phyloP scores from a whole-genome alignment of 2,797 vertebrate genomes.

The Loris lydekkerianus region DNA sequence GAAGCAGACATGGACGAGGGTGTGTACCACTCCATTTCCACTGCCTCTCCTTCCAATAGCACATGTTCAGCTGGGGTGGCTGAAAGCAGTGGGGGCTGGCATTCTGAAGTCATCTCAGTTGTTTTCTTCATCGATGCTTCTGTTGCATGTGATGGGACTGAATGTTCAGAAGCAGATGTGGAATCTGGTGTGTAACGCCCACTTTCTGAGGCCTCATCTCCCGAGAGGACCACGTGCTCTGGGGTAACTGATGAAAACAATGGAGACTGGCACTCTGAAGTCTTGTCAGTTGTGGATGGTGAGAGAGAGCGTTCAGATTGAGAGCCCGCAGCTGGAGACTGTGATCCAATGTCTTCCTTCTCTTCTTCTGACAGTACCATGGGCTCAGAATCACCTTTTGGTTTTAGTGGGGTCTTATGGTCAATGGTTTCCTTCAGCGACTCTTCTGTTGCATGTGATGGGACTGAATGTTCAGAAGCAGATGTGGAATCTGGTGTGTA shows the following conservation, averaged over 20 bases:
- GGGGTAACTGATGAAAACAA: constrained; percentile 6
- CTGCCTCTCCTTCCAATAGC: constrained; percentile 50
- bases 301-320: constrained; percentile 54
- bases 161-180: too few relatives aligned
- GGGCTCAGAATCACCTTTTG: constrained; percentile 51
- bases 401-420: neutral
- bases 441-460: neutral
- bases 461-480: constrained; percentile 49
- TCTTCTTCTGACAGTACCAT: constrained; percentile 60
- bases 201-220: constrained; percentile 8
- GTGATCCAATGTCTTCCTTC: constrained; percentile 53
- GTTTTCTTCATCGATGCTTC: neutral
- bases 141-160: too few relatives aligned
- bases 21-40: constrained; percentile 2
- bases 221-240: constrained; percentile 25
- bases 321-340: constrained; percentile 51
- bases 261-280: neutral
- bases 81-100: neutral
- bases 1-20: constrained; percentile 63
- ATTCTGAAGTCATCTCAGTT: constrained; percentile 55
- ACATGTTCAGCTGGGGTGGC: constrained; percentile 5
- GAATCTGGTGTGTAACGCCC: neutral
- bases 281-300: constrained; percentile 19
- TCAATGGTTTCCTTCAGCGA: neutral
- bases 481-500: constrained; percentile 44